phyloP scores from a whole-genome alignment of 2,797 vertebrate genomes.

The Anas bahamensis region DNA sequence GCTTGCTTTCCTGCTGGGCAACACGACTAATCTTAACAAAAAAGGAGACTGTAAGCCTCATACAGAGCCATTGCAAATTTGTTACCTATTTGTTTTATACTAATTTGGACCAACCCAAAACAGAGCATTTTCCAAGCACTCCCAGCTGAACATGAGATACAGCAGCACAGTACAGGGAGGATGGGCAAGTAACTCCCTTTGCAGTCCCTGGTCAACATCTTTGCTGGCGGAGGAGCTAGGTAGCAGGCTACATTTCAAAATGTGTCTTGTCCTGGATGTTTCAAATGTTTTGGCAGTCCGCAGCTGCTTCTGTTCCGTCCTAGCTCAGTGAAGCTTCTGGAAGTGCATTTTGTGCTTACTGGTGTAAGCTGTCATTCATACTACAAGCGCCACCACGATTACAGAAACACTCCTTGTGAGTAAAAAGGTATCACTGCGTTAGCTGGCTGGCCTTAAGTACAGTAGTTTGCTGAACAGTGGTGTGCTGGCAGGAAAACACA shows the following conservation, averaged over 20 bases:
- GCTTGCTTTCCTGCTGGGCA: constrained; percentile 57
- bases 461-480: constrained; percentile 69
- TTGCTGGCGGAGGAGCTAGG: constrained; percentile 24
- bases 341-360: constrained; percentile 71
- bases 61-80: constrained; percentile 40
- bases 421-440: constrained; percentile 69
- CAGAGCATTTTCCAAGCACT: not conserved
- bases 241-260: constrained; percentile 60
- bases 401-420: constrained; percentile 62
- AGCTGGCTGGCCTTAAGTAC: constrained; percentile 69
- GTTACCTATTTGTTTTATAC: not conserved
- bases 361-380: constrained; percentile 73
- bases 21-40: constrained; percentile 1
- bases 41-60: constrained; percentile 5
- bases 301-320: constrained; percentile 59
- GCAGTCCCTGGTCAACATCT: constrained; percentile 49
- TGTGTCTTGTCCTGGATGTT: constrained; percentile 47
- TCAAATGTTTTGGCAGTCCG: constrained; percentile 60
- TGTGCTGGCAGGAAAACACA: constrained; percentile 77
- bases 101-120: not conserved
- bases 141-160: not conserved
- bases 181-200: not conserved
- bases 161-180: not conserved
- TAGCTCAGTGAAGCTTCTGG: constrained; percentile 68
- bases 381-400: constrained; percentile 50